These are phyloP conservation scores for Thereva unica DNA, from an alignment of 2,888 invertebrate species.

Conservation along the genomic window DNA sequence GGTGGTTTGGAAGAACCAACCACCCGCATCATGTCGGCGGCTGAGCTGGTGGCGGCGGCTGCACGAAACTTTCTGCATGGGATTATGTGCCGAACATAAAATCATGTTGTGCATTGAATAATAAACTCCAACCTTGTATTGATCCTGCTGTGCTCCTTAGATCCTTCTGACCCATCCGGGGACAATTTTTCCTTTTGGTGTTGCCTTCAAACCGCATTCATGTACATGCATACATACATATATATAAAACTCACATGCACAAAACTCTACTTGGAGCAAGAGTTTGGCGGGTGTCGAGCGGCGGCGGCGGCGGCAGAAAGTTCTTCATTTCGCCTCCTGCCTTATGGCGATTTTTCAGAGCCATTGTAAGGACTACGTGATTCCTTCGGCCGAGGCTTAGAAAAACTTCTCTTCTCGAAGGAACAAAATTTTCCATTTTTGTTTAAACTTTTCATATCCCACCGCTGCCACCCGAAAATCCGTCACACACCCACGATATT, in stretches of 20 bases:
- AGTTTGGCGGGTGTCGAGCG: not conserved
- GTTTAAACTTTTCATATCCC: constrained; percentile 18
- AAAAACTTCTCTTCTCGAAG: not conserved
- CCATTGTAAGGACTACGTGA: constrained; percentile 24
- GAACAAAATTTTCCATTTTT: constrained; percentile 1
- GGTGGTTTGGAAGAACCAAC: too few species aligned
- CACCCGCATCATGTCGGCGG: not conserved
- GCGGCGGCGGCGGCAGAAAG: not conserved
- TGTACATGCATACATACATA: not conserved
- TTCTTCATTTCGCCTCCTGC: constrained; percentile 9
- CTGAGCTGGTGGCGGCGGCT: constrained; percentile 12
- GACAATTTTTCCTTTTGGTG: constrained; percentile 21
- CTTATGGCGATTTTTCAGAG: constrained; percentile 4
- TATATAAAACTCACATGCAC: not conserved
- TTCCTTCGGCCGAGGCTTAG: constrained; percentile 21
- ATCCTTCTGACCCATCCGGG: not conserved
- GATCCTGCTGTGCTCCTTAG: constrained; percentile 7
- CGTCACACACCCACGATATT: too few species aligned
- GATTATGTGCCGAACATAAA: constrained; percentile 40
- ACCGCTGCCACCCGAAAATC: not conserved
- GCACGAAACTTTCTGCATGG: constrained; percentile 39
- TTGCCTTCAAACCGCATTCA: not conserved
- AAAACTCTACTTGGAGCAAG: not conserved
- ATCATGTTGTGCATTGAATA: constrained; percentile 38
- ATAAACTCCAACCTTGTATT: constrained; percentile 30